Conservation (phyloP, 2,888 invertebrate species). For the Tridacna gigas region DNA sequence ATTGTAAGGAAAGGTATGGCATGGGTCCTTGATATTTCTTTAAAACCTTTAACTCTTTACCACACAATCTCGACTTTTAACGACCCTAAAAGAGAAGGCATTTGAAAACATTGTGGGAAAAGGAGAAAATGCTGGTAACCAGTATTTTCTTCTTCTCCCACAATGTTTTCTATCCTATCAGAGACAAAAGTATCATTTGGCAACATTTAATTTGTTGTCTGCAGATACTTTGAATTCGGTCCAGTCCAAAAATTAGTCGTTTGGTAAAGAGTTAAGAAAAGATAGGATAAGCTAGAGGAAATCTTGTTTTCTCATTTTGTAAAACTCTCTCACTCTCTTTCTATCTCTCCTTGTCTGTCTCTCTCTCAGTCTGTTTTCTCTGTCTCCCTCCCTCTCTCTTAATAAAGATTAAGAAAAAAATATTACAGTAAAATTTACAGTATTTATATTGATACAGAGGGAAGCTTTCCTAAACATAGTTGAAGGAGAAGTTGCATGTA, state of each 20-base stretch:
- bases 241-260: neutral
- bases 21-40: neutral
- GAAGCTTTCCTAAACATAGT: too few species aligned
- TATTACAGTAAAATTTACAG: too few species aligned
- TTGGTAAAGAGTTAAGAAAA: neutral
- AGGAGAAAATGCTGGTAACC: neutral
- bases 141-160: neutral
- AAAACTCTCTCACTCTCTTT: too few species aligned
- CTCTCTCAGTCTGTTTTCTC: too few species aligned
- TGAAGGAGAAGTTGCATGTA: too few species aligned
- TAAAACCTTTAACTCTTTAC: neutral
- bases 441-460: too few species aligned
- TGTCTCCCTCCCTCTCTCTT: too few species aligned
- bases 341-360: too few species aligned
- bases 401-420: too few species aligned
- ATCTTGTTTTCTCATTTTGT: too few species aligned
- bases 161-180: neutral
- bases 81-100: neutral
- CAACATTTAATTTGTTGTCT: neutral
- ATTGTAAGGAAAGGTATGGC: conserved; percentile 68
- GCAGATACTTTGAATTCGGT: neutral
- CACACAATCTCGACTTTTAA: neutral
- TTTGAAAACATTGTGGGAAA: neutral
- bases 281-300: too few species aligned
- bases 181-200: neutral